Conservation (phyloP, 2,113 vertebrate genomes). For the Tympanuchus pallidicinctus region DNA sequence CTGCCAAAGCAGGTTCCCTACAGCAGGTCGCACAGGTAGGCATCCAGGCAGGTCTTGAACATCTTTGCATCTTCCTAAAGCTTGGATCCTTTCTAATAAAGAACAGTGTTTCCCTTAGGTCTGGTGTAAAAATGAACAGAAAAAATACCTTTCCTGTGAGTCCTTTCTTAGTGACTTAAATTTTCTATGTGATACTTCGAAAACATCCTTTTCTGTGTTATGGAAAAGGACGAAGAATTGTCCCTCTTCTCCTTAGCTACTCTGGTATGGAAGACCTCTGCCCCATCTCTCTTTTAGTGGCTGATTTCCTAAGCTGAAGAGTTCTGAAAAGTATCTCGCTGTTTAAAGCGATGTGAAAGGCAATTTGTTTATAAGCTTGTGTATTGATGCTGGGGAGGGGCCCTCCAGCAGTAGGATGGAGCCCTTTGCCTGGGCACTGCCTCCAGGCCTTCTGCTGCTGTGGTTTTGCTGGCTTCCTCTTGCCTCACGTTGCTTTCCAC, state of each 20-base stretch:
- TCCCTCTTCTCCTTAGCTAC: neutral
- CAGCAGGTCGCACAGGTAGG: no score
- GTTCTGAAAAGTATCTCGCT: slow-evolving; percentile 30
- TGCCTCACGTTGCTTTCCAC: slow-evolving; percentile 14
- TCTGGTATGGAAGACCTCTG: neutral
- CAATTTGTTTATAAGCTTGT: neutral
- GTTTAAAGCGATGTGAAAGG: slow-evolving; percentile 40
- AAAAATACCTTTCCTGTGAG: neutral
- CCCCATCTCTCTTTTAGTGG: neutral
- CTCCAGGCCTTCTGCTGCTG: slow-evolving; percentile 46
- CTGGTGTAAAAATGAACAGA: neutral
- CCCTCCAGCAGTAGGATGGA: neutral
- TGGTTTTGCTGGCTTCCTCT: neutral
- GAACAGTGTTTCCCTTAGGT: neutral
- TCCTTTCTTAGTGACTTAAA: slow-evolving; percentile 5
- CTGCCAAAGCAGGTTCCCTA: no score
- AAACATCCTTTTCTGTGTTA: slow-evolving; percentile 29
- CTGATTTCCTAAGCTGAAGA: slow-evolving; percentile 11
- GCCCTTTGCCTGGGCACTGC: neutral
- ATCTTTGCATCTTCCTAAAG: neutral
- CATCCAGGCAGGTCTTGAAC: no score
- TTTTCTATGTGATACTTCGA: slow-evolving; percentile 13
- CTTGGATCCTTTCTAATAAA: neutral
- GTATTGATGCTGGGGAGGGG: neutral
- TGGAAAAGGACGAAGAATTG: neutral